A percentile compares a stretch with the other conserved stretches of the same genome.
Evolutionary conservation across 2,113 vertebrate species (phyloP).

Genomic region (Sisor rabdophorus): DNA sequence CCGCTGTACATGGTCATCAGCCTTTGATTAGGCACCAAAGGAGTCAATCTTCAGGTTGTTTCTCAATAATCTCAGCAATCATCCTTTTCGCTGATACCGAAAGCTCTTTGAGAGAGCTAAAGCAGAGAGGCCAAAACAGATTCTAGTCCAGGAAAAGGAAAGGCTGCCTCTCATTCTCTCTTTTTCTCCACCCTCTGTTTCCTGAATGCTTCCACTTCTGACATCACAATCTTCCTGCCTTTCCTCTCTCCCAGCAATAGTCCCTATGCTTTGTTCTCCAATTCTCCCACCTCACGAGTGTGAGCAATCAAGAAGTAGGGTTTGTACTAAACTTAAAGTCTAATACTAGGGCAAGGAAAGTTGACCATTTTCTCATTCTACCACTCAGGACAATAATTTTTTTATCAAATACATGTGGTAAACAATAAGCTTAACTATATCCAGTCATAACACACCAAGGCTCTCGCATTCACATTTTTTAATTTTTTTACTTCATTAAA

Average conservation of each 20-base stretch:
- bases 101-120: conserved; percentile 6
- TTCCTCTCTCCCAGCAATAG: conserved; percentile 44
- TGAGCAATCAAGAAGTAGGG: background rate
- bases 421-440: background rate
- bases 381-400: background rate
- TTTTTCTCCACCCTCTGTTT: conserved; percentile 55
- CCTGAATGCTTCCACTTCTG: conserved; percentile 63
- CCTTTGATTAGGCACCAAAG: conserved; percentile 7
- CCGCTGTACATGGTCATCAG: conserved; percentile 53
- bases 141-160: conserved; percentile 54
- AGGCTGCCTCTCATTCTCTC: conserved; percentile 43
- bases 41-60: conserved; percentile 12
- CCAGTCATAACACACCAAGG: background rate
- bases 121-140: conserved; percentile 20
- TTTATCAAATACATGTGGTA: conserved; percentile 2
- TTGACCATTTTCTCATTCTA: background rate
- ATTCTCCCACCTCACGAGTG: background rate
- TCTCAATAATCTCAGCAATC: background rate
- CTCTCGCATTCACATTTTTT: no score
- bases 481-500: no score
- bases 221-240: conserved; percentile 62
- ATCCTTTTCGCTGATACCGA: conserved; percentile 18
- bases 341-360: background rate
- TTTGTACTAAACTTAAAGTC: background rate
- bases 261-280: conserved; percentile 34